Conservation (phyloP, 2,797 vertebrate species). For the Arctocebus calabarensis region DNA sequence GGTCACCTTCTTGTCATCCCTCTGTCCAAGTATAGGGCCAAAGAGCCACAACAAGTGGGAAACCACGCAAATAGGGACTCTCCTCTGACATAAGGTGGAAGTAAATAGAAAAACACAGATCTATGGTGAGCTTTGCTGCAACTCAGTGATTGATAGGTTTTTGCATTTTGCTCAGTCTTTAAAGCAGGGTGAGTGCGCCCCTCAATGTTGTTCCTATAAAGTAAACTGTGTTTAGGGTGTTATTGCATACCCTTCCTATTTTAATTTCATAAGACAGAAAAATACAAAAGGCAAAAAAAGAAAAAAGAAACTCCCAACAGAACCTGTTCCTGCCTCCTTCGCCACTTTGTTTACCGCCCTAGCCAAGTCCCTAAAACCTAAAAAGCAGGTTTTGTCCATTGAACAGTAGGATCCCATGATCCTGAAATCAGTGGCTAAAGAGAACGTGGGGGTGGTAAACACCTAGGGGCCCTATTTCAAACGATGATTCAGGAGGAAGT, state of each 20-base stretch:
- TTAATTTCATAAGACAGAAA: neutral
- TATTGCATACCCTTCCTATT: rapidly evolving
- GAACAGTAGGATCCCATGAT: rapidly evolving
- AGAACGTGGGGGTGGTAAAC: neutral
- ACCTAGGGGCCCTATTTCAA: neutral
- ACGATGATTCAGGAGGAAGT: slow-evolving; percentile 45
- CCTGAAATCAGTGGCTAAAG: neutral
- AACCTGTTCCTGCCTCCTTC: rapidly evolving
- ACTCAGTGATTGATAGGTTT: neutral
- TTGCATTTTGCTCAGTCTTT: neutral
- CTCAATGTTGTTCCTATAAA: rapidly evolving
- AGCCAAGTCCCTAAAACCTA: neutral
- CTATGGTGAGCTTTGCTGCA: neutral
- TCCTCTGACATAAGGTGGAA: neutral
- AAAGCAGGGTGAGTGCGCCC: neutral
- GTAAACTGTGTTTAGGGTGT: neutral
- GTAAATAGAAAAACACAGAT: no score
- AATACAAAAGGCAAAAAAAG: neutral
- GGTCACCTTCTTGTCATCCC: neutral
- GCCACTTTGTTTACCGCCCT: rapidly evolving
- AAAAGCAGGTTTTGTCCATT: neutral
- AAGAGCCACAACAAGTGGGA: neutral
- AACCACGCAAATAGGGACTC: neutral
- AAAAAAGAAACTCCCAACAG: neutral
- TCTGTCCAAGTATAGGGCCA: neutral